These are phyloP conservation scores for Drosophila sp. DNA, from an alignment of 1,140 invertebrate species.

Conservation along the genomic window DNA sequence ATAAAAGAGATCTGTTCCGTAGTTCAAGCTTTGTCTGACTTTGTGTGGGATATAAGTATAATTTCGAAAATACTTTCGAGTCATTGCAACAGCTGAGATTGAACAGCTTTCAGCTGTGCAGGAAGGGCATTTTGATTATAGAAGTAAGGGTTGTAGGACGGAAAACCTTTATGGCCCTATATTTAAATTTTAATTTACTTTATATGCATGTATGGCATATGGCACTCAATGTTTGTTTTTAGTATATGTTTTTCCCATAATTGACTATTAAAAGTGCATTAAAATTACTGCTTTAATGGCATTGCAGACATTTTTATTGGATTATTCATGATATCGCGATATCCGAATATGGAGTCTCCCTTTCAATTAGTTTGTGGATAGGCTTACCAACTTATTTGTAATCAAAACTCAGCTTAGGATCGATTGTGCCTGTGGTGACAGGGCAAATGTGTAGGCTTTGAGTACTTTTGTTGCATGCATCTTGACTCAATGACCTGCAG, in stretches of 20 bases:
- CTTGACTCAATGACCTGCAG: conserved; percentile 30
- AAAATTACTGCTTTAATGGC: no score
- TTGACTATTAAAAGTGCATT: no score
- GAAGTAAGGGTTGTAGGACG: background rate
- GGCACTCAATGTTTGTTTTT: no score
- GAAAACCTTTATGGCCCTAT: background rate
- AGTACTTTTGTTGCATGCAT: background rate
- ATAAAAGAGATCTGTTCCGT: background rate
- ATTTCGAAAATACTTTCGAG: background rate
- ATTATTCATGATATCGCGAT: no score
- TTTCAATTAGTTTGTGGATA: no score
- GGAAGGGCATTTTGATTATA: background rate
- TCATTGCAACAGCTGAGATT: conserved; percentile 3
- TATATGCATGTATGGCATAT: no score
- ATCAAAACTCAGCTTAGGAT: no score
- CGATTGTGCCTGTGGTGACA: background rate
- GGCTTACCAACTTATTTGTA: no score
- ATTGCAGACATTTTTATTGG: no score
- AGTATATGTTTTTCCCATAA: no score
- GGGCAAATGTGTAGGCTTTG: background rate
- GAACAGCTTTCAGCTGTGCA: conserved; percentile 3
- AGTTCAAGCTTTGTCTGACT: background rate
- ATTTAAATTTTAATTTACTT: background rate
- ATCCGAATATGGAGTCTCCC: no score
- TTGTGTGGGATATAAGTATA: background rate